Conservation (phyloP, 2,113 vertebrate genomes). For the Cottus gobio region DNA sequence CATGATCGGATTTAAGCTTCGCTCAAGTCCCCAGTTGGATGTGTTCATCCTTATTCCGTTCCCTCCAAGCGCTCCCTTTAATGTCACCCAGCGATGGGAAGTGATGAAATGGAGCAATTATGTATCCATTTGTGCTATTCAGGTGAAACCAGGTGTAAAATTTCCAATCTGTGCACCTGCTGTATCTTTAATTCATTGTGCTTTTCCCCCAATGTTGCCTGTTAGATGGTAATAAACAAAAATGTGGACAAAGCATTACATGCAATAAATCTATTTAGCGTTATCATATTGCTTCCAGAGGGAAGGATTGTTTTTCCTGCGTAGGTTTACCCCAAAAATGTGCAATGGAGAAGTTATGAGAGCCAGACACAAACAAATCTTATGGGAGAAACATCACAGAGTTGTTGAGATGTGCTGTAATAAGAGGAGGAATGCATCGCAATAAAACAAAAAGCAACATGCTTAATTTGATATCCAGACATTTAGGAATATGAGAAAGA, state of each 20-base stretch:
- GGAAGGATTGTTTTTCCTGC: conserved; percentile 29
- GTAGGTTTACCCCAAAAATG: conserved; percentile 18
- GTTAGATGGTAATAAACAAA: conserved; percentile 68
- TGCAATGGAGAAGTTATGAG: conserved; percentile 24
- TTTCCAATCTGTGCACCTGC: conserved; percentile 82
- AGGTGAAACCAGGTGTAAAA: conserved; percentile 83
- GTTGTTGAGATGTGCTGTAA: conserved; percentile 43
- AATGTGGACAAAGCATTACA: conserved; percentile 70
- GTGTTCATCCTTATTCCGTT: conserved; percentile 66
- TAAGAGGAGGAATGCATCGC: conserved; percentile 34
- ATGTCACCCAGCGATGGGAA: conserved; percentile 70
- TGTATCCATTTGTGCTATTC: conserved; percentile 79
- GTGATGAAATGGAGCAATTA: conserved; percentile 83
- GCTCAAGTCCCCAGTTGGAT: conserved; percentile 56
- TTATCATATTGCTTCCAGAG: conserved; percentile 50
- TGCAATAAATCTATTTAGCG: conserved; percentile 69
- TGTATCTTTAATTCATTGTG: conserved; percentile 72
- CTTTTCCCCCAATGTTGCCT: conserved; percentile 62
- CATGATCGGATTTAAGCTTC: conserved; percentile 63
- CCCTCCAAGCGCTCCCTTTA: conserved; percentile 69
- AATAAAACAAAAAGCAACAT: conserved; percentile 57
- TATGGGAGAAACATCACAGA: conserved; percentile 15
- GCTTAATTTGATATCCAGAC: conserved; percentile 62
- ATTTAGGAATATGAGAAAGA: conserved; percentile 59
- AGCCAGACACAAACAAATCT: conserved; percentile 38